Evolutionary conservation across 2,888 invertebrate species (phyloP).

Genomic region (Sphaerophoria taeniata): DNA sequence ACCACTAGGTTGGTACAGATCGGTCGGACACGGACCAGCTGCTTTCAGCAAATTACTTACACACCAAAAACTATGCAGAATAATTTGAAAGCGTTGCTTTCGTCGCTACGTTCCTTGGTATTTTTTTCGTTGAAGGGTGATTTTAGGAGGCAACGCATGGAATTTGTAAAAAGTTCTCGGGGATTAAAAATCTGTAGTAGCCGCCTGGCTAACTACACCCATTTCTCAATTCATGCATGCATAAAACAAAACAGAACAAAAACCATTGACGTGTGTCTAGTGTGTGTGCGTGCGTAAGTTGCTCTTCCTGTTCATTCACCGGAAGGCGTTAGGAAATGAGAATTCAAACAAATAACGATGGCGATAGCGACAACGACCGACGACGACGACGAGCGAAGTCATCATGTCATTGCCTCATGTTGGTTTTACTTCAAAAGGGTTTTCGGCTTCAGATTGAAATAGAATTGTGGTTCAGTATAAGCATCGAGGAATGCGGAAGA

Average conservation of each 20-base stretch:
- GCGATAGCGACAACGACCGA: conserved; percentile 1
- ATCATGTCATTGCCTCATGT: conserved; percentile 22
- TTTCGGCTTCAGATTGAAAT: not conserved
- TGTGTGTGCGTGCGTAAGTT: not conserved
- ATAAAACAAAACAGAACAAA: conserved; percentile 10
- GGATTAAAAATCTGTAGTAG: conserved; percentile 52
- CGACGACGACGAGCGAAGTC: not conserved
- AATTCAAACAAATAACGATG: conserved; percentile 67
- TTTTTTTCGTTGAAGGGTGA: conserved; percentile 27
- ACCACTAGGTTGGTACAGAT: not conserved
- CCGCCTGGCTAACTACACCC: conserved; percentile 35
- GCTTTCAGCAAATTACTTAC: conserved; percentile 59
- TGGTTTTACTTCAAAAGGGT: conserved; percentile 5
- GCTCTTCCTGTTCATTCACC: conserved; percentile 16
- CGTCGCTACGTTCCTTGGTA: conserved; percentile 8
- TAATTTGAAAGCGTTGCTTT: conserved; percentile 52
- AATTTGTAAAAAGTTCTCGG: conserved; percentile 38
- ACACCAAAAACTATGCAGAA: conserved; percentile 72
- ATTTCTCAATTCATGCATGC: conserved; percentile 18
- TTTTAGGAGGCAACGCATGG: conserved; percentile 31
- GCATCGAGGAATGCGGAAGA: conserved; percentile 20
- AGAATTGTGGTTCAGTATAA: conserved; percentile 40
- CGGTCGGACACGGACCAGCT: conserved; percentile 38
- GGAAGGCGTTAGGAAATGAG: conserved; percentile 71
- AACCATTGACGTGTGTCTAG: conserved; percentile 29